phyloP scores from a whole-genome alignment of 2,888 invertebrate species.

The Crematogaster levior region DNA sequence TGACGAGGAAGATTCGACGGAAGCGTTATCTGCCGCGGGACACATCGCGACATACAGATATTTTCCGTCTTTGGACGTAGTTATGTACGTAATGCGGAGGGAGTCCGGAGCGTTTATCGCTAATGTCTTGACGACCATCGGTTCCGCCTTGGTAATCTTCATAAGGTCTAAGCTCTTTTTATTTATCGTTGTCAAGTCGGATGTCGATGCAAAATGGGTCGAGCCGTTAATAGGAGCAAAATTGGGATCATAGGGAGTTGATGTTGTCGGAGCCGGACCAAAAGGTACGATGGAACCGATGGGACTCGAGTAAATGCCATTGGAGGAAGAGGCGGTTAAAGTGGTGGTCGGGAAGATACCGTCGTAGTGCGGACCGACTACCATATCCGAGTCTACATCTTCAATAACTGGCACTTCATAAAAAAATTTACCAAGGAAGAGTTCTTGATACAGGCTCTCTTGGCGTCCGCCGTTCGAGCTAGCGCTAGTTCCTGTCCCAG shows the following conservation, averaged over 20 bases:
- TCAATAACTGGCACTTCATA: slow-evolving; percentile 84
- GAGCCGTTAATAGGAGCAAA: slow-evolving; percentile 81
- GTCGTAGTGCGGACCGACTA: slow-evolving; percentile 81
- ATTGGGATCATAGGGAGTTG: slow-evolving; percentile 81
- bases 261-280: slow-evolving; percentile 76
- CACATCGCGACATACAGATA: slow-evolving; percentile 82
- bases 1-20: slow-evolving; percentile 84
- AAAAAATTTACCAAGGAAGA: slow-evolving; percentile 83
- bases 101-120: slow-evolving; percentile 81
- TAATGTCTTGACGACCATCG: slow-evolving; percentile 81
- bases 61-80: slow-evolving; percentile 81
- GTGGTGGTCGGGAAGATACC: slow-evolving; percentile 77
- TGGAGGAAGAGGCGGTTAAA: slow-evolving; percentile 81
- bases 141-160: slow-evolving; percentile 80
- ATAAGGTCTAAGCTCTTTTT: slow-evolving; percentile 79
- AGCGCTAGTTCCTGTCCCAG: slow-evolving; percentile 87
- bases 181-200: slow-evolving; percentile 77
- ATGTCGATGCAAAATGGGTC: slow-evolving; percentile 82
- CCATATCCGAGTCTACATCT: slow-evolving; percentile 83
- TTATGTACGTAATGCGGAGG: slow-evolving; percentile 78
- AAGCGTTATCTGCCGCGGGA: slow-evolving; percentile 63
- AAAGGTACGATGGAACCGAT: slow-evolving; percentile 74
- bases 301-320: slow-evolving; percentile 78
- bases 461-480: slow-evolving; percentile 85
- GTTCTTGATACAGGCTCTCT: slow-evolving; percentile 84